phyloP scores from a whole-genome alignment of 2,113 vertebrate genomes.

The Carassius carassius region DNA sequence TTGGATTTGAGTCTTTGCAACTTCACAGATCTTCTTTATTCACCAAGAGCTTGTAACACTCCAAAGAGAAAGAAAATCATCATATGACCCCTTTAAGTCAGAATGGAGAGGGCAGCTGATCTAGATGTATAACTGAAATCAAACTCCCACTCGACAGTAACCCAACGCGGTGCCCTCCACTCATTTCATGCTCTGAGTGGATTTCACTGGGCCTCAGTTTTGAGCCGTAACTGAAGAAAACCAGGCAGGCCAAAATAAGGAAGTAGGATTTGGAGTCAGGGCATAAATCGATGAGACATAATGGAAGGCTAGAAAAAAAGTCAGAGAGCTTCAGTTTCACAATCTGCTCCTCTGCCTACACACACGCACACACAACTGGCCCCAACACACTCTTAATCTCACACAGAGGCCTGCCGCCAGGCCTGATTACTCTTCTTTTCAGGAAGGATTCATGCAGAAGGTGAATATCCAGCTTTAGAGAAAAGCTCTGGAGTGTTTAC shows the following conservation, averaged over 20 bases:
- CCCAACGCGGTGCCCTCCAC: slow-evolving; percentile 16
- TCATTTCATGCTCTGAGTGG: slow-evolving; percentile 60
- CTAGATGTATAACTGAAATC: slow-evolving; percentile 1
- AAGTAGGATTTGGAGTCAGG: slow-evolving; percentile 53
- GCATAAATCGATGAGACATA: slow-evolving; percentile 57
- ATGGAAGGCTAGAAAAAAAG: slow-evolving; percentile 44
- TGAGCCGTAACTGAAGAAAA: slow-evolving; percentile 47
- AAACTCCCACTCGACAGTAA: slow-evolving; percentile 14
- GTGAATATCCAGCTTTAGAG: slow-evolving; percentile 51
- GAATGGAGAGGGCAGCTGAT: not conserved
- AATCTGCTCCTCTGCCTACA: slow-evolving; percentile 44
- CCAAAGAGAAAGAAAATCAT: no score
- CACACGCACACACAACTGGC: slow-evolving; percentile 38
- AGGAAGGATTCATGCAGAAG: slow-evolving; percentile 51
- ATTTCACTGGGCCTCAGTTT: slow-evolving; percentile 55
- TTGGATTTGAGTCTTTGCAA: no score
- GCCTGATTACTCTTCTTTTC: slow-evolving; percentile 53
- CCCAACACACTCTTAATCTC: slow-evolving; percentile 53
- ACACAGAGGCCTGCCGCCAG: slow-evolving; percentile 42
- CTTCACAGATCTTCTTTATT: no score
- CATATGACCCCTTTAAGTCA: not conserved
- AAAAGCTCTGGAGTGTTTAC: slow-evolving; percentile 41
- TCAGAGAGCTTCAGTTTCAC: slow-evolving; percentile 58
- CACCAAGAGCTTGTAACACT: no score
- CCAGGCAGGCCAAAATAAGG: slow-evolving; percentile 33